These are phyloP conservation scores for Caenorhabditis remanei DNA, from an alignment of 1,140 invertebrate species.

Conservation along the genomic window DNA sequence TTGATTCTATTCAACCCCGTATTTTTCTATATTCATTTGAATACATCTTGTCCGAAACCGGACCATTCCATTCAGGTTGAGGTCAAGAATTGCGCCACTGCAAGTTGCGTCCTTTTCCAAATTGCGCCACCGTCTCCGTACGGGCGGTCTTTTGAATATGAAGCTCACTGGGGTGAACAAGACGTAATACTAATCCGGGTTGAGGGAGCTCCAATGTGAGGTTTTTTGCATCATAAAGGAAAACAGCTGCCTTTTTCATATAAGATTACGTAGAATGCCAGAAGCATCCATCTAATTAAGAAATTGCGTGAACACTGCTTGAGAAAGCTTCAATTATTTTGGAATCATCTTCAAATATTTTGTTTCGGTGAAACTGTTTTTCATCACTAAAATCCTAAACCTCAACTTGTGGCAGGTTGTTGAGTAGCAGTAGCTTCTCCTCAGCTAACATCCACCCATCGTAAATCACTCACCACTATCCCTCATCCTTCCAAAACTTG, in stretches of 20 bases:
- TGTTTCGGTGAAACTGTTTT: too few species aligned
- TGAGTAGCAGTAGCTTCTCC: too few species aligned
- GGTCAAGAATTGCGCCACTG: constrained; percentile 22
- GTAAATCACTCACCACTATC: constrained; percentile 28
- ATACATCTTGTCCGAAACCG: too few species aligned
- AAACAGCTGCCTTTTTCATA: constrained; percentile 23
- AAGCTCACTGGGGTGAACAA: not conserved
- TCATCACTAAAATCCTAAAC: too few species aligned
- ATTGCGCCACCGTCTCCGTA: constrained; percentile 34
- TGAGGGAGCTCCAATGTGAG: not conserved
- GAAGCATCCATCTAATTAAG: constrained; percentile 22
- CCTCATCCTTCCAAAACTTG: not conserved
- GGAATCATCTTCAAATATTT: too few species aligned
- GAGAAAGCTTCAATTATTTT: too few species aligned
- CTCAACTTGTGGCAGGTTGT: too few species aligned
- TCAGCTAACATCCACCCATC: not conserved
- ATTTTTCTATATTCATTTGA: too few species aligned
- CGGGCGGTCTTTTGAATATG: constrained; percentile 43
- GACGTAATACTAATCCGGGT: constrained; percentile 27
- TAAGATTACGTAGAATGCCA: not conserved
- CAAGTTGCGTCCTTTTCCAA: constrained; percentile 3
- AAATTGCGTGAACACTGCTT: not conserved
- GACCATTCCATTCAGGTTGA: not conserved
- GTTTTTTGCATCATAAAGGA: constrained; percentile 48
- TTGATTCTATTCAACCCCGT: too few species aligned